phyloP scores from a whole-genome alignment of 2,797 vertebrate species.

The Steatocranus sp. region DNA sequence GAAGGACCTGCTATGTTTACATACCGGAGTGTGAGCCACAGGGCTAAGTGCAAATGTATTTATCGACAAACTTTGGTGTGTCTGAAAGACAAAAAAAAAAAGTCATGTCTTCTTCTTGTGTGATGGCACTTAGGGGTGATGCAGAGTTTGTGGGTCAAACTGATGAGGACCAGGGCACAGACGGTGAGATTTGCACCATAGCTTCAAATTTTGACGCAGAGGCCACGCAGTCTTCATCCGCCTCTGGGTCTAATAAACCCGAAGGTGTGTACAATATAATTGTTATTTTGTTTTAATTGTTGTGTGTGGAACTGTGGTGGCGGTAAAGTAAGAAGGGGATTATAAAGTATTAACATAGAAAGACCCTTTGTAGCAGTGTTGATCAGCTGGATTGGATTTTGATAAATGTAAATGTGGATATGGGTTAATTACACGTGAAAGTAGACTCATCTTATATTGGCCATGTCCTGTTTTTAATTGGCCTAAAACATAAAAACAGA shows the following conservation, averaged over 20 bases:
- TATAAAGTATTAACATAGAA: neutral
- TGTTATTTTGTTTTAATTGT: neutral
- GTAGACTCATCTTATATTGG: neutral
- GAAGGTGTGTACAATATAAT: slow-evolving; percentile 22
- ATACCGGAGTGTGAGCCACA: neutral
- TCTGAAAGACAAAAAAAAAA: neutral
- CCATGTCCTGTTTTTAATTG: neutral
- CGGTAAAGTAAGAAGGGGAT: neutral
- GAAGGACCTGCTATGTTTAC: neutral
- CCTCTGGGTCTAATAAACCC: neutral
- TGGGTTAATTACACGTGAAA: neutral
- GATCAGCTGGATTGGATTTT: neutral
- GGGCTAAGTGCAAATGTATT: neutral
- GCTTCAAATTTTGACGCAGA: neutral
- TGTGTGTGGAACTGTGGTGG: neutral
- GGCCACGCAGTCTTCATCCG: neutral
- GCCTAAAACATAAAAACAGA: neutral
- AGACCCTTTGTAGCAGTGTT: neutral
- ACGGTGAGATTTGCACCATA: slow-evolving; percentile 40
- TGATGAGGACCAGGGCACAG: slow-evolving; percentile 34
- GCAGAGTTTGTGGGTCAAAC: neutral
- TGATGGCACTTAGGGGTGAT: slow-evolving; percentile 6
- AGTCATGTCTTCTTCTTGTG: neutral
- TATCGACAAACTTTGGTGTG: neutral
- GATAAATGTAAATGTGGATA: neutral